A percentile compares a stretch with the other conserved stretches of the same genome.
Evolutionary conservation across 2,888 invertebrate species (phyloP).

Genomic region (Parapristionchus giblindavisi): DNA sequence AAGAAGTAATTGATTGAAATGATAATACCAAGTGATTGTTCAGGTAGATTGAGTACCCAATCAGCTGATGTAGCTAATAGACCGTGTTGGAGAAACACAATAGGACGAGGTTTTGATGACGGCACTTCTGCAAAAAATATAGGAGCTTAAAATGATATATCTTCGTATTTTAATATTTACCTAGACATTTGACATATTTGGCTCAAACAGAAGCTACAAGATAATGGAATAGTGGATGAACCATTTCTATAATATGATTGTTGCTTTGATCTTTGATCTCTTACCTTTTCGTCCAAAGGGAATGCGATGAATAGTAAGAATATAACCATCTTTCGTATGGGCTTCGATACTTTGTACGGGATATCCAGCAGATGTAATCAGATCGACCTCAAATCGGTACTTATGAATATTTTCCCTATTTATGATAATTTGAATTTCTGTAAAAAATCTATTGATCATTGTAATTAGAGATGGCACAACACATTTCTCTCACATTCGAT

Average conservation of each 20-base stretch:
- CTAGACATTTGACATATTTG: not conserved
- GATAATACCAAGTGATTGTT: slow-evolving; percentile 33
- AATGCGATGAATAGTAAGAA: slow-evolving; percentile 26
- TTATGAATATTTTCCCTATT: no score
- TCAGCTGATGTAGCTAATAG: slow-evolving; percentile 55
- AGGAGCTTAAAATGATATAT: no score
- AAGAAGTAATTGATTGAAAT: not conserved
- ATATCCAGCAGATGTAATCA: slow-evolving; percentile 20
- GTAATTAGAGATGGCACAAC: no score
- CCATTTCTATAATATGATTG: not conserved
- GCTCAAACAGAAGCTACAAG: not conserved
- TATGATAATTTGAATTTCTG: no score
- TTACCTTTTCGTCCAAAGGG: slow-evolving; percentile 18
- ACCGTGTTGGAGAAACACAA: slow-evolving; percentile 60
- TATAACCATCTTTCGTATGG: slow-evolving; percentile 9
- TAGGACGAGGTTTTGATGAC: slow-evolving; percentile 42
- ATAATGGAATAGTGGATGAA: not conserved
- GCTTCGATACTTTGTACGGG: slow-evolving; percentile 30
- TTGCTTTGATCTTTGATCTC: no score
- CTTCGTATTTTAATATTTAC: not conserved
- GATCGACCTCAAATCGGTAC: slow-evolving; percentile 31
- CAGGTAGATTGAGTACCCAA: slow-evolving; percentile 46
- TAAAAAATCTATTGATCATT: no score
- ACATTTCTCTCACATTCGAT: no score
- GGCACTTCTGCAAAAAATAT: slow-evolving; percentile 14